Evolutionary conservation across 2,113 vertebrate genomes (phyloP).

Genomic region (Aleadryas rufinucha): DNA sequence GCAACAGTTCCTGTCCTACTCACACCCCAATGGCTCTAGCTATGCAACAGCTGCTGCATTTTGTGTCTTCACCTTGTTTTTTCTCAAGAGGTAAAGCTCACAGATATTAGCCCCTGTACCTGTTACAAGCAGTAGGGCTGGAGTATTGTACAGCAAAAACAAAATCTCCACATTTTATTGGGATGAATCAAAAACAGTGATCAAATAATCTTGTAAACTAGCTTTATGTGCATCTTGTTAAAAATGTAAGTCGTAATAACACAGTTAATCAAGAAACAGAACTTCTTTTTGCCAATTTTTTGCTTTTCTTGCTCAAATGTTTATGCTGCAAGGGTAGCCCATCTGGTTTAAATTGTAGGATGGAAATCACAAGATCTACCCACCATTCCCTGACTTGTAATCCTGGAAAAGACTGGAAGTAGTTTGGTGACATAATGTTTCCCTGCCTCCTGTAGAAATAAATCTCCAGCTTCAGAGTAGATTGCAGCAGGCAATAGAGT

Average conservation of each 20-base stretch:
- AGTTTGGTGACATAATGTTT: constrained; percentile 52
- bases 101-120: neutral
- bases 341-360: constrained; percentile 71
- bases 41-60: neutral
- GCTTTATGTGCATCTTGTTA: constrained; percentile 29
- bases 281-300: constrained; percentile 37
- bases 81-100: neutral
- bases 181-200: constrained; percentile 26
- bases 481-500: constrained; percentile 58
- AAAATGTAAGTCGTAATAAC: constrained; percentile 39
- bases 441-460: constrained; percentile 54
- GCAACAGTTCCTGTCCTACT: neutral
- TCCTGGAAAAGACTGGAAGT: constrained; percentile 64
- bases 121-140: neutral
- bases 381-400: constrained; percentile 58
- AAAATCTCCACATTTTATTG: constrained; percentile 24
- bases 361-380: constrained; percentile 64
- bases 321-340: constrained; percentile 36
- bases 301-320: neutral
- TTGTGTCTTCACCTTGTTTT: neutral
- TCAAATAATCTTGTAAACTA: constrained; percentile 38
- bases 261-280: constrained; percentile 50
- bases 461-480: constrained; percentile 41
- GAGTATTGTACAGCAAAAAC: neutral
- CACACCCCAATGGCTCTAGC: neutral